A percentile compares a stretch with the other conserved stretches of the same genome.
Conservation (phyloP, 1,140 invertebrate species). For the Stegodyphus mimosarum region DNA sequence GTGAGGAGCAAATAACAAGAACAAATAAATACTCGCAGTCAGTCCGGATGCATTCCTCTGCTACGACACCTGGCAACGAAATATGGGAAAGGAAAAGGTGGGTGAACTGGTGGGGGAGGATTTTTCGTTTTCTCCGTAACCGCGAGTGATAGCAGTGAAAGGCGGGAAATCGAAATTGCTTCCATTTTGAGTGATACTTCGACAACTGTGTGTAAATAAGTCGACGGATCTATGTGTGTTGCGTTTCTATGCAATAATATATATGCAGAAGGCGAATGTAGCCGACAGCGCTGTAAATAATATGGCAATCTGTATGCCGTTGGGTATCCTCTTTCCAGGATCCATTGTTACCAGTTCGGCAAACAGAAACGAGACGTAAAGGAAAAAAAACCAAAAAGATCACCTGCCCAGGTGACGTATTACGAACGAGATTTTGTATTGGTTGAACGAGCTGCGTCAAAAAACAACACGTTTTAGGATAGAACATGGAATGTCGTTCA, state of each 20-base stretch:
- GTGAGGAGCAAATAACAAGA: constrained; percentile 32
- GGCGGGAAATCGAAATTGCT: constrained; percentile 56
- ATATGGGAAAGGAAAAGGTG: too few relatives aligned
- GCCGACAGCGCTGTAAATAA: constrained; percentile 18
- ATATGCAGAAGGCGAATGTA: constrained; percentile 22
- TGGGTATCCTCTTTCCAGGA: neutral
- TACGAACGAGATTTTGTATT: too few relatives aligned
- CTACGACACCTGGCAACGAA: constrained; percentile 28
- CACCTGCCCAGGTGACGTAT: too few relatives aligned
- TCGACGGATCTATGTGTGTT: constrained; percentile 6
- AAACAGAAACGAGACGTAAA: too few relatives aligned
- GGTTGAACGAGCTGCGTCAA: too few relatives aligned
- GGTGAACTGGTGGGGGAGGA: neutral
- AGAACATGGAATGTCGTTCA: too few relatives aligned
- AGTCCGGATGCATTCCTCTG: constrained; percentile 39
- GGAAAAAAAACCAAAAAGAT: too few relatives aligned
- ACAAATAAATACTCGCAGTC: constrained; percentile 40
- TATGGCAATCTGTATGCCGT: constrained; percentile 43
- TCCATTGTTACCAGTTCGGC: neutral
- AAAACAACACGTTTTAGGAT: too few relatives aligned
- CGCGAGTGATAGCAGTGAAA: constrained; percentile 25
- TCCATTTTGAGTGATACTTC: constrained; percentile 47
- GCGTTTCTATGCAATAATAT: constrained; percentile 51
- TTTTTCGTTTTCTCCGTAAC: constrained; percentile 30
- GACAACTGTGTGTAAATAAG: constrained; percentile 50